Evolutionary conservation across 2,113 vertebrate genomes (phyloP).

Genomic region (Catharus fuscescens): DNA sequence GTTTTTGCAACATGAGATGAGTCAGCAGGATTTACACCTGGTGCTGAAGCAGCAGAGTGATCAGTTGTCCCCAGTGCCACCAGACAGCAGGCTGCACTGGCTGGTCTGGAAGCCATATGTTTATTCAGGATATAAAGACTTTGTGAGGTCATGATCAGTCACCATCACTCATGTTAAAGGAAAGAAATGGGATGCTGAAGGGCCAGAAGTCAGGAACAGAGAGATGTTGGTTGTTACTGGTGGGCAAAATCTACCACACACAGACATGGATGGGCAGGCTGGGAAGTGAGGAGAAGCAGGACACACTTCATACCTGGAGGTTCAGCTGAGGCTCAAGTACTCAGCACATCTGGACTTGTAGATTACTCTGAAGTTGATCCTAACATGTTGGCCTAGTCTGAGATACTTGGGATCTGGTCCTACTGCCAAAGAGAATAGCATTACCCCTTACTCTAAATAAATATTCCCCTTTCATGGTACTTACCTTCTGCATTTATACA

Average conservation of each 20-base stretch:
- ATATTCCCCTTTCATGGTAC: background rate
- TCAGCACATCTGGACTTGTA: background rate
- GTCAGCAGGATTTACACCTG: slow-evolving; percentile 21
- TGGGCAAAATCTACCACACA: background rate
- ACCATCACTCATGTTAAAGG: background rate
- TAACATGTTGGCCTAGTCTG: background rate
- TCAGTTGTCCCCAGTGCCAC: background rate
- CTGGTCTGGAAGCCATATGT: background rate
- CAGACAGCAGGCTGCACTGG: background rate
- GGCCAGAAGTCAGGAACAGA: background rate
- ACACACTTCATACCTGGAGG: background rate
- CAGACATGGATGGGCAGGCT: background rate
- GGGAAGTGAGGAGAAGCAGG: background rate
- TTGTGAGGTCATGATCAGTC: background rate
- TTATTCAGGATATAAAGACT: background rate
- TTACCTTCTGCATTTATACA: background rate
- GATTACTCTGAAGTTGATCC: background rate
- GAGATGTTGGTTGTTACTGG: background rate
- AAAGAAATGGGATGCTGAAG: background rate
- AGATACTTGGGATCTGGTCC: background rate
- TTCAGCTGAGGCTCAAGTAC: background rate
- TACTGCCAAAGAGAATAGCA: background rate
- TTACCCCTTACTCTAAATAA: background rate
- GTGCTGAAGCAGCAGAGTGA: background rate
- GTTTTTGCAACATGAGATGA: background rate